Conservation (phyloP, 2,888 invertebrate species). For the Acleris holmiana region DNA sequence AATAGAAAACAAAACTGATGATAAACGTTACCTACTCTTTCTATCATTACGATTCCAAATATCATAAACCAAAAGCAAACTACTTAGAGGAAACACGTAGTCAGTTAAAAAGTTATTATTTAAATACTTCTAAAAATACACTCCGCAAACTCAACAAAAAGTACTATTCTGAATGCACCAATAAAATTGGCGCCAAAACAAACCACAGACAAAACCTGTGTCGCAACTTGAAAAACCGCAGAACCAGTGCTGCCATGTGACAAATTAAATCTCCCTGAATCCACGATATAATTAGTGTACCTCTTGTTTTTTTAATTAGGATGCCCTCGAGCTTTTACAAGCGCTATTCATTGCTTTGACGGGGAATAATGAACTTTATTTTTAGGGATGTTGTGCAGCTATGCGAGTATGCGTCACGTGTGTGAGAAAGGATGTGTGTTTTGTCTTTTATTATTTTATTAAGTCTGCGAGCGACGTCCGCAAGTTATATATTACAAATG, state of each 20-base stretch:
- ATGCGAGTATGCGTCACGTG: constrained; percentile 3
- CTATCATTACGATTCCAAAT: too few relatives aligned
- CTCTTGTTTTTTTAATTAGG: constrained; percentile 13
- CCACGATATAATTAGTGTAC: constrained; percentile 14
- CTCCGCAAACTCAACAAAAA: neutral
- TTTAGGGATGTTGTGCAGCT: neutral
- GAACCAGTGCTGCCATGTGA: constrained; percentile 17
- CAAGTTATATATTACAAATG: neutral
- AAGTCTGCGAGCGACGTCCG: neutral
- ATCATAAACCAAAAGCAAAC: too few relatives aligned
- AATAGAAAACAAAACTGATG: too few relatives aligned
- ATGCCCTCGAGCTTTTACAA: constrained; percentile 6
- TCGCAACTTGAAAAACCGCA: constrained; percentile 2
- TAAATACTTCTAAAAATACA: too few relatives aligned
- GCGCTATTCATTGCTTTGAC: neutral
- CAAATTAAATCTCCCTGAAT: constrained; percentile 17
- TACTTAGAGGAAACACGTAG: too few relatives aligned
- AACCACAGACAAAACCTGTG: neutral
- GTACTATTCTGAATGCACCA: neutral
- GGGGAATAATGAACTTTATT: constrained; percentile 5
- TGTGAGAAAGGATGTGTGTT: constrained; percentile 18
- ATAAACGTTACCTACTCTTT: too few relatives aligned
- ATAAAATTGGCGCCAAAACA: neutral
- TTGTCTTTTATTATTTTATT: constrained; percentile 9
- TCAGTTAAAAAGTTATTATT: too few relatives aligned